These are phyloP conservation scores for Morinoia aosen DNA, from an alignment of 2,888 invertebrate species.

Conservation along the genomic window DNA sequence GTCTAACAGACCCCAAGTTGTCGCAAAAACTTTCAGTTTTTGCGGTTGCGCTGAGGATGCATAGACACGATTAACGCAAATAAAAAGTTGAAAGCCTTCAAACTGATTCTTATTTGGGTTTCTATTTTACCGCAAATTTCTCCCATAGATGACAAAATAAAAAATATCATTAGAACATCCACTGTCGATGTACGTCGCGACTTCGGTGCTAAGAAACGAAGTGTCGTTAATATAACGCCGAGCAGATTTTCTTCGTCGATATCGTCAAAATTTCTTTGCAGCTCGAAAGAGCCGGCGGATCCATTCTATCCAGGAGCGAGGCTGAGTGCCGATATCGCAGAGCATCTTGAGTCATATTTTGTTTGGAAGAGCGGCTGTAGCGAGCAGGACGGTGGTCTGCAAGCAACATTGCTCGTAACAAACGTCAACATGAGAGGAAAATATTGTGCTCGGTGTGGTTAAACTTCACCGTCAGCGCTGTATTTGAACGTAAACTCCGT, in stretches of 20 bases:
- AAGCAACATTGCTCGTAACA: conserved; percentile 37
- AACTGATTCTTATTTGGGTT: no score
- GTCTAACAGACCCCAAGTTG: neutral
- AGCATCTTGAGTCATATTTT: conserved; percentile 15
- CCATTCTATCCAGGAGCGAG: neutral
- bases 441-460: neutral
- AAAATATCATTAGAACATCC: neutral
- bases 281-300: neutral
- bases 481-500: neutral
- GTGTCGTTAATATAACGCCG: neutral
- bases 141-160: neutral
- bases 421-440: conserved; percentile 46
- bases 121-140: neutral
- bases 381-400: neutral
- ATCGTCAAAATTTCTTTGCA: neutral
- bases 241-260: neutral
- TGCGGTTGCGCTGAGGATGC: no score
- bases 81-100: no score
- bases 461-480: conserved; percentile 23
- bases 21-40: neutral
- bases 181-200: neutral
- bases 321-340: neutral
- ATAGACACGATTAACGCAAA: no score
- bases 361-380: neutral
- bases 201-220: neutral